Evolutionary conservation across 2,888 invertebrate species (phyloP).

Genomic region (Creontiades dilutus): DNA sequence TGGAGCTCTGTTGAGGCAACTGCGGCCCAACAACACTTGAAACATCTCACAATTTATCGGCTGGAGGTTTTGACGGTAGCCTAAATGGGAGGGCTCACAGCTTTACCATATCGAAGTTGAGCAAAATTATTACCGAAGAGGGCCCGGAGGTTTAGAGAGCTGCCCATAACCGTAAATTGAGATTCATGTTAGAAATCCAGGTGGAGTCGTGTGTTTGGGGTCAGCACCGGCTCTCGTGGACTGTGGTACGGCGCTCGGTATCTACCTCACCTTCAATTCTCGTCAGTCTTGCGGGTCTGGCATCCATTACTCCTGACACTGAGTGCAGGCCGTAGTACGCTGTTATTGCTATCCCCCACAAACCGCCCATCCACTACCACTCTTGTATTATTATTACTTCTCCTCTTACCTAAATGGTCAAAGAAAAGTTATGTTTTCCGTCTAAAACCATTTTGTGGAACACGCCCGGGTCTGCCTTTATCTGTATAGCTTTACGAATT

Average conservation of each 20-base stretch:
- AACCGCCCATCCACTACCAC: too few relatives aligned
- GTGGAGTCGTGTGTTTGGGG: constrained; percentile 56
- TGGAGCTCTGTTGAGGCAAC: neutral
- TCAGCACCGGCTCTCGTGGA: constrained; percentile 2
- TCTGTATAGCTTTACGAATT: too few relatives aligned
- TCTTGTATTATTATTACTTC: too few relatives aligned
- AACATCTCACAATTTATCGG: constrained; percentile 44
- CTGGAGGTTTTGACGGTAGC: constrained; percentile 58
- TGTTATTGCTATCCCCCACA: too few relatives aligned
- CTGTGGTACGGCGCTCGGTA: constrained; percentile 38
- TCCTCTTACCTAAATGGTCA: too few relatives aligned
- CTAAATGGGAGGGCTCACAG: constrained; percentile 59
- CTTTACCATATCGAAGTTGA: constrained; percentile 68
- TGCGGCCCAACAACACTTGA: constrained; percentile 59
- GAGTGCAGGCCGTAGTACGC: neutral
- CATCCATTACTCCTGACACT: neutral
- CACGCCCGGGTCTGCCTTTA: too few relatives aligned
- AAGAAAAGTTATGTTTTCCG: too few relatives aligned
- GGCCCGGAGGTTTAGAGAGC: constrained; percentile 58
- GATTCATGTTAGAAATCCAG: constrained; percentile 61
- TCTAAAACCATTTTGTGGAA: too few relatives aligned
- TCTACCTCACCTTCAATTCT: constrained; percentile 50
- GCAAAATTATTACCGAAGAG: constrained; percentile 63
- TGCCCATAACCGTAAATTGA: constrained; percentile 69
- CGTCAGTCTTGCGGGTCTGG: constrained; percentile 46